Percentiles rank a stretch among this genome's conserved stretches.
Evolutionary conservation across 2,113 vertebrate species (phyloP).

Genomic region (Tetrao urogallus): DNA sequence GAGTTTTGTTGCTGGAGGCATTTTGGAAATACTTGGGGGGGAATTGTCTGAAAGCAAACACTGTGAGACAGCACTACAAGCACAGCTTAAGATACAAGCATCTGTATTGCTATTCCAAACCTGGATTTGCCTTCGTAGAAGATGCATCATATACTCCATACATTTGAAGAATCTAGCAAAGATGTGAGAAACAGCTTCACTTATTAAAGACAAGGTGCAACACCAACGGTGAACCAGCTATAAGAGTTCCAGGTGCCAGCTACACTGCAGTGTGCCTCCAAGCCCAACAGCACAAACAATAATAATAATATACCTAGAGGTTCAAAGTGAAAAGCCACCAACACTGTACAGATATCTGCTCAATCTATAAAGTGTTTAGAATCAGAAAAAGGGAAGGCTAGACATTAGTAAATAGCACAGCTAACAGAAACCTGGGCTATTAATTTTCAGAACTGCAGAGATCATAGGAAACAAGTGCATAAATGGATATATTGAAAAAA

Average conservation of each 20-base stretch:
- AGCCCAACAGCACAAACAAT: not conserved
- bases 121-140: not conserved
- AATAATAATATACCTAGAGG: not conserved
- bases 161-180: not conserved
- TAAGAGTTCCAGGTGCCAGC: not conserved
- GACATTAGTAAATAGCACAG: not conserved
- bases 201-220: not conserved
- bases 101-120: not conserved
- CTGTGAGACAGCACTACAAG: not conserved
- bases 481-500: not conserved
- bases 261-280: not conserved
- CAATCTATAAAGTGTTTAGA: not conserved
- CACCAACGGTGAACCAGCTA: not conserved
- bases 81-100: not conserved
- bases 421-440: not conserved
- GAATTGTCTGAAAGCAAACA: not conserved
- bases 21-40: not conserved
- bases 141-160: not conserved
- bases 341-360: not conserved
- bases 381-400: not conserved
- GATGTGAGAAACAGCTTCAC: not conserved
- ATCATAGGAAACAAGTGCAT: not conserved
- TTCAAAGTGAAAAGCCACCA: not conserved
- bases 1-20: not conserved
- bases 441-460: constrained; percentile 4